A percentile compares a stretch with the other conserved stretches of the same genome.
Conservation (phyloP, 2,113 vertebrate species). For the Halcyon malimbica region DNA sequence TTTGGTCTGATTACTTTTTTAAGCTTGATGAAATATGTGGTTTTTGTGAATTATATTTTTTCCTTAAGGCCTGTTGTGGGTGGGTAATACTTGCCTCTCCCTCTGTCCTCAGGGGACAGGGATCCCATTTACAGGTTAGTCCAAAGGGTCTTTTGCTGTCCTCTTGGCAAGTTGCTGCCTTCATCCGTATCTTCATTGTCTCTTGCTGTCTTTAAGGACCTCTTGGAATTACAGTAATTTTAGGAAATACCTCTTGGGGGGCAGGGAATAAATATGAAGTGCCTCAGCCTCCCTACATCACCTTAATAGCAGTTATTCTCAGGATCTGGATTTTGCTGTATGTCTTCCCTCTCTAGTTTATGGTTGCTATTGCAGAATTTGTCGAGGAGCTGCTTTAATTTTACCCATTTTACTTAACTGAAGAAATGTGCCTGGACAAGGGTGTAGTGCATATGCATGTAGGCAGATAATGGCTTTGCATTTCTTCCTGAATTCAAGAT, state of each 20-base stretch:
- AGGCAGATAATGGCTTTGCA: not conserved
- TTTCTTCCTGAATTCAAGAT: not conserved
- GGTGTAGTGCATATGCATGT: not conserved
- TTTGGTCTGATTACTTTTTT: not conserved
- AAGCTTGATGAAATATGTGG: not conserved
- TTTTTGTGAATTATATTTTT: not conserved
- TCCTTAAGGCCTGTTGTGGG: not conserved
- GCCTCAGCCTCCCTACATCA: not conserved
- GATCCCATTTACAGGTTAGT: not conserved
- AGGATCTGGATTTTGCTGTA: not conserved
- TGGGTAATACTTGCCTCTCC: not conserved
- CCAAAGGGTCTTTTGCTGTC: not conserved
- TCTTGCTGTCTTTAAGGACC: not conserved
- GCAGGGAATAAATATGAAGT: not conserved
- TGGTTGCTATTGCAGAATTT: not conserved
- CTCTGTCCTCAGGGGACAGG: not conserved
- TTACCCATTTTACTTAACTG: not conserved
- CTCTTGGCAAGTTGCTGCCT: not conserved
- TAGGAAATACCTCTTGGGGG: not conserved
- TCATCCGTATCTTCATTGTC: not conserved
- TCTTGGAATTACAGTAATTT: not conserved
- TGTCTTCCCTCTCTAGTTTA: not conserved
- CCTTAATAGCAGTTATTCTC: not conserved
- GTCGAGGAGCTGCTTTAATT: not conserved
- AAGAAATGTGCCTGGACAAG: not conserved